Evolutionary conservation across 2,113 vertebrate species (phyloP), one percentile per base, ranked within the genome.

Genomic region (Aleadryas rufinucha): DNA sequence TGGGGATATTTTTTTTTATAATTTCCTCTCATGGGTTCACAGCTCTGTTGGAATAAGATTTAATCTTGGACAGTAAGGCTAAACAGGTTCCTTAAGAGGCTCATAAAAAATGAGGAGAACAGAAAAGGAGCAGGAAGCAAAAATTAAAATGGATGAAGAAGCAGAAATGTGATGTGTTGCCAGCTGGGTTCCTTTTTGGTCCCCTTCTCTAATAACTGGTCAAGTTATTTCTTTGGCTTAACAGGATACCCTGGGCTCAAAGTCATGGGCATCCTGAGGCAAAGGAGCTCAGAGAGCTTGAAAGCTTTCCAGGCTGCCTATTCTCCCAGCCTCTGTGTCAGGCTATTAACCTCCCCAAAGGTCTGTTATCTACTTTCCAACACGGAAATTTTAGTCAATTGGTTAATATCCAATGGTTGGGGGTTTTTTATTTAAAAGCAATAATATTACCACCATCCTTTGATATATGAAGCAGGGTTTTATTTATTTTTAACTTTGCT

Each of bases 1-100:
- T 8, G 9, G 22, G 4, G 11, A 16, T 35, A 72, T n/a, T 10
- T 6, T 6, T 3, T 6, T 19, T 37, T 7, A 56, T 47, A 0
- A 54, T 71, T 78, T 94, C 33, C 79, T 70, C 23, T 87, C 23
- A n/a, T 13, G 17, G 13, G 19, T 76, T 90, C 23, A 42, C 27
- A 68, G 15, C 10, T 88, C 23, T 64, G 47, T 50, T 79, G 44
- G 37, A 39, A 80, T 64, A 92, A 56, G 6, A 24, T 37, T 47
- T 61, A 35, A 47, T 59, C 31, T 69, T 41, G 28, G 31, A 53
- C 59, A 90, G n/a, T 42, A 89, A 77, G 14, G 12, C n/a, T 81
- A 39, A 72, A 45, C 16, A 61, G 50, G 28, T 82, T 21, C 52
- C 37, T 57, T 57, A 64, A 64, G 53, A 56, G 28, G 21, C 30